These are phyloP conservation scores for Ametastegia equiseti DNA, from an alignment of 2,888 invertebrate genomes.

Conservation along the genomic window DNA sequence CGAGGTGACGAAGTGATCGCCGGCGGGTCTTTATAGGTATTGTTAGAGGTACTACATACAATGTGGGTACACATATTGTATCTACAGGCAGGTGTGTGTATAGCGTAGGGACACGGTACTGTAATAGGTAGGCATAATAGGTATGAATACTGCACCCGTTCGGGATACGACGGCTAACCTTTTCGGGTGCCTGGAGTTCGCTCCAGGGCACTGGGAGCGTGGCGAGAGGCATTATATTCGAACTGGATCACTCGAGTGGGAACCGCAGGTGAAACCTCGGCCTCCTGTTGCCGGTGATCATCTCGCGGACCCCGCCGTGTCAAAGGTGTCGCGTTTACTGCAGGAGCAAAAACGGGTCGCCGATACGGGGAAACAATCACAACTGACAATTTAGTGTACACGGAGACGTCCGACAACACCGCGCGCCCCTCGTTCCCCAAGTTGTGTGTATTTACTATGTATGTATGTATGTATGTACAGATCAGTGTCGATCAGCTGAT, in stretches of 20 bases:
- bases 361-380: background rate
- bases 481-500: background rate
- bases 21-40: background rate
- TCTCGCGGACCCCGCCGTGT: background rate
- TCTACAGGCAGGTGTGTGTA: background rate
- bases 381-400: background rate
- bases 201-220: constrained; percentile 73
- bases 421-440: background rate
- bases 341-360: background rate
- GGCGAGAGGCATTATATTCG: constrained; percentile 72
- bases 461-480: too few relatives aligned
- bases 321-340: background rate
- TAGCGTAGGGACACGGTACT: too few relatives aligned
- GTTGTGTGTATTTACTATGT: too few relatives aligned
- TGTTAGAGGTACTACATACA: background rate
- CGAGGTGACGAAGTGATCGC: background rate
- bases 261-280: constrained; percentile 4
- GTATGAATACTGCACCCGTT: background rate
- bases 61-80: background rate
- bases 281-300: background rate
- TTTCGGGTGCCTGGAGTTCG: constrained; percentile 68
- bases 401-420: too few relatives aligned
- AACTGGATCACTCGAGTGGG: background rate
- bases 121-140: too few relatives aligned
- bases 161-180: constrained; percentile 59